Conservation (phyloP, 2,113 vertebrate species). For the Lucifuga dentata region DNA sequence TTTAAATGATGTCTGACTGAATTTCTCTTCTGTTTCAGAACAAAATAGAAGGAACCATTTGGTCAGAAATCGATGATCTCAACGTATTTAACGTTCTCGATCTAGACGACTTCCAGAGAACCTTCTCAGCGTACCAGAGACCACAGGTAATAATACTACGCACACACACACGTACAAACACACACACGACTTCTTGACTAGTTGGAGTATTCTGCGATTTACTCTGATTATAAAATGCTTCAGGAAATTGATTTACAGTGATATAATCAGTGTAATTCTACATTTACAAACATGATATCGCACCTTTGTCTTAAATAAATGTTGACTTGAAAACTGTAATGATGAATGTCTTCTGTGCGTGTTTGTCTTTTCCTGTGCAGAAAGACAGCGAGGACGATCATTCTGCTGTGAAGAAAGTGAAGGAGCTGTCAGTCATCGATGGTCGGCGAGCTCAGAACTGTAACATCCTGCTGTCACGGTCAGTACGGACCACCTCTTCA, state of each 20-base stretch:
- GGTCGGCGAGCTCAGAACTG: constrained; percentile 74
- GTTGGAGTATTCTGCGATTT: no score
- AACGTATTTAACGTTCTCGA: constrained; percentile 93
- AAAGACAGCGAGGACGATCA: constrained; percentile 54
- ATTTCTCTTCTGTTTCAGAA: constrained; percentile 78
- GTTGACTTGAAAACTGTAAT: no score
- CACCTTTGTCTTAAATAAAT: no score
- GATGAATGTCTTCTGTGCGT: no score
- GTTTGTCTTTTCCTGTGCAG: constrained; percentile 27
- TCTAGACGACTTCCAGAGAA: constrained; percentile 92
- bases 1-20: not conserved
- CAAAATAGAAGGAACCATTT: constrained; percentile 91
- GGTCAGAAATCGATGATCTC: constrained; percentile 91
- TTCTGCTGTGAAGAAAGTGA: constrained; percentile 34
- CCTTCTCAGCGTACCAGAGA: constrained; percentile 97
- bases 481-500: no score
- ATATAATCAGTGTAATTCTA: no score
- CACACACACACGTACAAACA: no score
- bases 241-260: no score
- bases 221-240: no score
- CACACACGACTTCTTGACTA: no score
- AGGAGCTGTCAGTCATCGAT: constrained; percentile 72
- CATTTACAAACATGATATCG: no score
- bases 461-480: constrained; percentile 70
- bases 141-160: constrained; percentile 85